These are phyloP conservation scores for Suncus etruscus DNA, from an alignment of 2,113 vertebrate species.

Conservation along the genomic window DNA sequence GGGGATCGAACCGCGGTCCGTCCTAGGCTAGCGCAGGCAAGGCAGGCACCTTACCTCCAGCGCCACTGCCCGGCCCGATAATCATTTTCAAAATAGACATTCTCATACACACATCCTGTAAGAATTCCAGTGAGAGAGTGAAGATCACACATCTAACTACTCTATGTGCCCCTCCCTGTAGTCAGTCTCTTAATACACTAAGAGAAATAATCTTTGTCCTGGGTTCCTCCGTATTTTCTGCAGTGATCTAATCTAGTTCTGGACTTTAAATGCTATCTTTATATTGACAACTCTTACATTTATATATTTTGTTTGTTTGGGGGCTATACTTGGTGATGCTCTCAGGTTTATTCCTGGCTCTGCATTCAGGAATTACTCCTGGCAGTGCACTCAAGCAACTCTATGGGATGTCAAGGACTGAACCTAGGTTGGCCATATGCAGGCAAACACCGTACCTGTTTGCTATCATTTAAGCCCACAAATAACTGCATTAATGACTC, in stretches of 20 bases:
- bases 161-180: not conserved
- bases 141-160: not conserved
- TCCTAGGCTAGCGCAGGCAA: too few relatives aligned
- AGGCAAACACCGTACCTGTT: too few relatives aligned
- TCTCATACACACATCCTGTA: not conserved
- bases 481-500: not conserved
- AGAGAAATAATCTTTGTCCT: not conserved
- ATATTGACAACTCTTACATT: not conserved
- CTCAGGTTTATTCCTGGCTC: too few relatives aligned
- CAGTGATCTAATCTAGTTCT: not conserved
- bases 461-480: too few relatives aligned
- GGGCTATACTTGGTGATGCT: too few relatives aligned
- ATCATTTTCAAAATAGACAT: slow-evolving; percentile 17
- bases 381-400: too few relatives aligned
- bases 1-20: too few relatives aligned
- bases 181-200: not conserved
- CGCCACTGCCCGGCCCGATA: too few relatives aligned
- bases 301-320: not conserved
- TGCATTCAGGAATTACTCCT: too few relatives aligned
- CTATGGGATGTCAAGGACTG: too few relatives aligned
- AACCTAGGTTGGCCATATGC: too few relatives aligned
- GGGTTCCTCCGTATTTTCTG: not conserved
- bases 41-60: too few relatives aligned
- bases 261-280: not conserved
- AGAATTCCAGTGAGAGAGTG: not conserved